Conservation (phyloP, 1,140 invertebrate species). For the Yoshiicerus persimilis region DNA sequence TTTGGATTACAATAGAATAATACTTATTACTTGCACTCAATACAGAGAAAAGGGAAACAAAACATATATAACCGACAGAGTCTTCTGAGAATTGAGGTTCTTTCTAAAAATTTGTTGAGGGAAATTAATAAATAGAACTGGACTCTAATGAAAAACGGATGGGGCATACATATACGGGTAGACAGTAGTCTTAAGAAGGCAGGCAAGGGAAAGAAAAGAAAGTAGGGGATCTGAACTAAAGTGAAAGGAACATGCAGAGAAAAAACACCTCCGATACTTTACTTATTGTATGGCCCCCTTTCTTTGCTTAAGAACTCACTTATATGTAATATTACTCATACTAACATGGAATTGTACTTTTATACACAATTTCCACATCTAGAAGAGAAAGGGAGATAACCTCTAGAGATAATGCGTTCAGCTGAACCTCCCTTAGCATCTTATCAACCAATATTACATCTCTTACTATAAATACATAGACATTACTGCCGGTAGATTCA, state of each 20-base stretch:
- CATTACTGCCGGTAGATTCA: not conserved
- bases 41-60: not conserved
- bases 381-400: not conserved
- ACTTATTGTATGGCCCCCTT: not conserved
- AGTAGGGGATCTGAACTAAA: not conserved
- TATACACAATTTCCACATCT: not conserved
- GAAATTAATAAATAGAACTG: slow-evolving; percentile 21
- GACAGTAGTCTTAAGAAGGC: not conserved
- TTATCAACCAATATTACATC: not conserved
- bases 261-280: not conserved
- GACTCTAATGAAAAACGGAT: slow-evolving; percentile 20
- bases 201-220: not conserved
- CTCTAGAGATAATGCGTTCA: not conserved
- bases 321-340: not conserved
- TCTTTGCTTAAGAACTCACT: not conserved
- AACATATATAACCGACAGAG: not conserved
- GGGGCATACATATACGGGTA: not conserved
- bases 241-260: slow-evolving; percentile 9
- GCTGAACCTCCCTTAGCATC: not conserved
- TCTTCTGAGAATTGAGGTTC: not conserved
- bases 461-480: not conserved
- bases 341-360: not conserved
- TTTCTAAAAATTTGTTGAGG: not conserved
- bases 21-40: not conserved
- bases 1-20: not conserved